These are phyloP conservation scores for Botrylloides violaceus DNA, from an alignment of 23 tunicate genomes.

Conservation along the genomic window DNA sequence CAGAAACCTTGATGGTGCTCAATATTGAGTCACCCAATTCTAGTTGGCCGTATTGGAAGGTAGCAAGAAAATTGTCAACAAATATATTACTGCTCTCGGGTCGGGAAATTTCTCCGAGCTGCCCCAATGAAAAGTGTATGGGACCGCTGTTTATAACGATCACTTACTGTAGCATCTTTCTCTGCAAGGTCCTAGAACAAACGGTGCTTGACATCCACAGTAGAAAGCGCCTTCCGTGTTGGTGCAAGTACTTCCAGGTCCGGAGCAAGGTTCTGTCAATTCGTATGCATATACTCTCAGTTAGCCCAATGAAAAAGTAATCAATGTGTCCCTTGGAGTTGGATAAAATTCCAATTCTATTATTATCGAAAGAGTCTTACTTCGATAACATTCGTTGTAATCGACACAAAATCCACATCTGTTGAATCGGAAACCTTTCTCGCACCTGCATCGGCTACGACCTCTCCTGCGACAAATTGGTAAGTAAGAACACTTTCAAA, in stretches of 20 bases:
- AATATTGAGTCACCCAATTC: no score
- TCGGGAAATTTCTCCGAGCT: no score
- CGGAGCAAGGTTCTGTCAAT: neutral
- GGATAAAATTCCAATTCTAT: no score
- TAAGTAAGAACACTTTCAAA: no score
- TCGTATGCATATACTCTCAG: no score
- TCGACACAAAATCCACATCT: constrained; percentile 14
- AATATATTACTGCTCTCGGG: no score
- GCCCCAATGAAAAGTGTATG: no score
- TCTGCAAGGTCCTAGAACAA: constrained; percentile 14
- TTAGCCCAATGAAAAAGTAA: neutral
- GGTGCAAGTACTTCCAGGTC: neutral
- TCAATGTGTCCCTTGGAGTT: no score
- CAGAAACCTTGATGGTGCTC: no score
- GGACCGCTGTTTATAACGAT: neutral
- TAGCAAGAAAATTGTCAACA: no score
- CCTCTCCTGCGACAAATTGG: neutral
- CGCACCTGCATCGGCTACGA: constrained; percentile 10
- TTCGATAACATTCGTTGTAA: constrained; percentile 6
- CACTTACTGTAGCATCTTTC: constrained; percentile 12
- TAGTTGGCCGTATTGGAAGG: no score
- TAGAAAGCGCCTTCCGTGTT: constrained; percentile 18
- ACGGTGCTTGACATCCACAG: constrained; percentile 15
- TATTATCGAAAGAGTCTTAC: no score
- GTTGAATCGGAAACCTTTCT: neutral